phyloP scores from a whole-genome alignment of 2,113 vertebrate species.

The Hippolais icterina region DNA sequence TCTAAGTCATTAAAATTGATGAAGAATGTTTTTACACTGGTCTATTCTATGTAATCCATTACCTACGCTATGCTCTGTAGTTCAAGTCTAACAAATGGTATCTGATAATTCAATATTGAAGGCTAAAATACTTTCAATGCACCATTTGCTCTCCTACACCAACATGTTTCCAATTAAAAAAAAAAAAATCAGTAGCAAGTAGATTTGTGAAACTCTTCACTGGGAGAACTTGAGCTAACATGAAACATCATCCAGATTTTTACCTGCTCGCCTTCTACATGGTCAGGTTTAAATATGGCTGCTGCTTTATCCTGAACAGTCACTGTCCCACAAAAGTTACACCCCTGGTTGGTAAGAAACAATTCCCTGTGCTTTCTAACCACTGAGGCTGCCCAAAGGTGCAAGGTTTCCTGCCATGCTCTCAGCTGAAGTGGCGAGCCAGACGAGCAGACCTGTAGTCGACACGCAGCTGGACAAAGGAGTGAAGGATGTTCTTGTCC shows the following conservation, averaged over 20 bases:
- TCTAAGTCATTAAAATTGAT: conserved; percentile 58
- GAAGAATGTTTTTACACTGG: conserved; percentile 52
- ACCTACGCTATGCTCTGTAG: conserved; percentile 61
- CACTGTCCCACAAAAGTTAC: conserved; percentile 49
- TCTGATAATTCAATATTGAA: conserved; percentile 47
- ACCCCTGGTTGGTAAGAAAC: conserved; percentile 48
- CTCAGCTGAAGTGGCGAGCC: conserved; percentile 95
- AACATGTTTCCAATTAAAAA: background rate
- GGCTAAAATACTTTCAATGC: conserved; percentile 40
- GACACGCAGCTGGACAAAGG: conserved; percentile 95
- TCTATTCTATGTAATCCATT: conserved; percentile 64
- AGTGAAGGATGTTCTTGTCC: conserved; percentile 96
- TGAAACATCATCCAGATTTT: conserved; percentile 5
- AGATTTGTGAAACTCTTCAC: conserved; percentile 34
- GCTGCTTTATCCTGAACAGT: conserved; percentile 62
- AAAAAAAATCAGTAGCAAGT: conserved; percentile 9
- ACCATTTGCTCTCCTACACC: conserved; percentile 38
- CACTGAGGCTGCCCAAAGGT: conserved; percentile 13
- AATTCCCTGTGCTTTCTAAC: conserved; percentile 66
- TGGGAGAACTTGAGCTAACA: conserved; percentile 41
- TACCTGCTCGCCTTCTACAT: conserved; percentile 6
- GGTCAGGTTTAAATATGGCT: conserved; percentile 58
- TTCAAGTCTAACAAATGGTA: conserved; percentile 54
- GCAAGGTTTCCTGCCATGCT: background rate
- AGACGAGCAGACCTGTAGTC: conserved; percentile 96